A percentile compares a stretch with the other conserved stretches of the same genome.
These are phyloP conservation scores for Urocitellus parryii DNA, from an alignment of 2,113 vertebrate genomes.

Conservation along the genomic window DNA sequence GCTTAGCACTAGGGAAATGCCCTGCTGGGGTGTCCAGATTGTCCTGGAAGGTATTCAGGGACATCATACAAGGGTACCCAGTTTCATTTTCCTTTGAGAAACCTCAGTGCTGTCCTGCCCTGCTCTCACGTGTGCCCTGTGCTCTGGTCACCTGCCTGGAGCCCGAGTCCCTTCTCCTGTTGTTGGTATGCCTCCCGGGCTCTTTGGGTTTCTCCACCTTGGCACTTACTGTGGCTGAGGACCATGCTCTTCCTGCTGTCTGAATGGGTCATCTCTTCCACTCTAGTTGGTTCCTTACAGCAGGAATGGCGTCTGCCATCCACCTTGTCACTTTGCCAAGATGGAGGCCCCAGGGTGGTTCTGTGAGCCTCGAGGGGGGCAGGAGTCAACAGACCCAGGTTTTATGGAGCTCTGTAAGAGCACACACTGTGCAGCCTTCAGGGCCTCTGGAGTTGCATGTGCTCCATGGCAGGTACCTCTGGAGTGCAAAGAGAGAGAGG, in stretches of 20 bases:
- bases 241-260: neutral
- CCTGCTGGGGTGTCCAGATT: neutral
- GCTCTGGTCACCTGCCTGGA: neutral
- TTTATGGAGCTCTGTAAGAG: too few relatives aligned
- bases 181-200: too few relatives aligned
- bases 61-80: neutral
- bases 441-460: too few relatives aligned
- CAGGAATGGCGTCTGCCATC: neutral
- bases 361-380: neutral
- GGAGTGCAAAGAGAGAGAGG: neutral
- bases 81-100: neutral
- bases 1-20: neutral
- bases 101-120: rapidly evolving
- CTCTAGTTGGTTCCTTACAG: neutral
- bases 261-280: neutral
- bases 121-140: too few relatives aligned
- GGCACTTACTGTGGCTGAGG: rapidly evolving
- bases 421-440: too few relatives aligned
- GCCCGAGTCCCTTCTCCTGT: neutral
- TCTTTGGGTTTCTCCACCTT: neutral
- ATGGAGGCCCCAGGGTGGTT: rapidly evolving
- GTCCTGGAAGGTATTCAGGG: neutral
- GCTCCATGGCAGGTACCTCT: too few relatives aligned
- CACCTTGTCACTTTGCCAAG: too few relatives aligned
- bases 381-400: too few relatives aligned